Evolutionary conservation across 2,113 vertebrate genomes (phyloP).

Genomic region (Regulus satrapa): DNA sequence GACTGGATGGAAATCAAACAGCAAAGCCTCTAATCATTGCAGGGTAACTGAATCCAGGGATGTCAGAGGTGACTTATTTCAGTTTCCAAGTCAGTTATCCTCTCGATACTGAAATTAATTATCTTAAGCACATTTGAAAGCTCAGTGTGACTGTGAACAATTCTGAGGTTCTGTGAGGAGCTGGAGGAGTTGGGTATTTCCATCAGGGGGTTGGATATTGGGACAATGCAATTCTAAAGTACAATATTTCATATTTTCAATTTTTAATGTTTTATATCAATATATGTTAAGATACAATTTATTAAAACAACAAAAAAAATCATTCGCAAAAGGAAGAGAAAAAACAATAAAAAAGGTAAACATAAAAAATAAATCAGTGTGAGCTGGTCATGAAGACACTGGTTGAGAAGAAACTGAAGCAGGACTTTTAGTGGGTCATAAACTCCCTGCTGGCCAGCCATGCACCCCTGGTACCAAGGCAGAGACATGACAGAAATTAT

Average conservation of each 20-base stretch:
- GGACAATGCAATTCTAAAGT: not conserved
- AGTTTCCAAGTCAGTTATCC: not conserved
- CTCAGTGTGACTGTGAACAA: not conserved
- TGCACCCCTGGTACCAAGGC: not conserved
- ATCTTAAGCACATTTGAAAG: not conserved
- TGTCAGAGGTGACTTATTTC: not conserved
- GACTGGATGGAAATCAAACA: not conserved
- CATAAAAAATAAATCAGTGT: not conserved
- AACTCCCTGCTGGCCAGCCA: not conserved
- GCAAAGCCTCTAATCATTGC: not conserved
- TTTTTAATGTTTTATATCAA: no score
- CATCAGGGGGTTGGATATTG: not conserved
- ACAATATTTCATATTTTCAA: not conserved
- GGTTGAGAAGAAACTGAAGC: not conserved
- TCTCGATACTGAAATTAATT: not conserved
- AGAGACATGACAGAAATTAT: fast-evolving
- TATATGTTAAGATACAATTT: not conserved
- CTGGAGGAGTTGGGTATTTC: not conserved
- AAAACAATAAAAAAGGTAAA: not conserved
- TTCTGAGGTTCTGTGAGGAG: not conserved
- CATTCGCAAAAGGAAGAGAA: fast-evolving
- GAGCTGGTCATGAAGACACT: not conserved
- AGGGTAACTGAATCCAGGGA: not conserved
- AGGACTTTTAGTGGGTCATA: not conserved
- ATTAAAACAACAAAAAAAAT: not conserved